A percentile compares a stretch with the other conserved stretches of the same genome.
Conservation (phyloP, 1,140 invertebrate species). For the Muscidifurax raptorellus region DNA sequence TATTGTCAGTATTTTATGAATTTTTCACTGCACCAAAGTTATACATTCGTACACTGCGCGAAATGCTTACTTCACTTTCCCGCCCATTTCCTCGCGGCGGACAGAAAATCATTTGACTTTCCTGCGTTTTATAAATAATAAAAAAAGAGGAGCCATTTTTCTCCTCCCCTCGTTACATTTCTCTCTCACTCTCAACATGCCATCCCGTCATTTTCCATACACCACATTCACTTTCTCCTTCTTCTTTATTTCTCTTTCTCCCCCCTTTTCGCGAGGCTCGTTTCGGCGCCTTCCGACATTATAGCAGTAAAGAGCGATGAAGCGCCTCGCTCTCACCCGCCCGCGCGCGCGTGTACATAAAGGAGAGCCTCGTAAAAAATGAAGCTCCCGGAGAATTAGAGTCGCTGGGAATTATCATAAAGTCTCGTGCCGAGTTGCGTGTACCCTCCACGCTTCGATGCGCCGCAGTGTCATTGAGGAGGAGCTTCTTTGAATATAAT, state of each 20-base stretch:
- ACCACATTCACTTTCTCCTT: conserved; percentile 33
- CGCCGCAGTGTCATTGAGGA: neutral
- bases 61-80: no score
- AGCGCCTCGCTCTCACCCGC: neutral
- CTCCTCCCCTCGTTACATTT: neutral
- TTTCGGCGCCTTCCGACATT: conserved; percentile 10
- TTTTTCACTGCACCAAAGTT: no score
- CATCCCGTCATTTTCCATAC: conserved; percentile 38
- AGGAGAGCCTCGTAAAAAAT: neutral
- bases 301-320: conserved; percentile 13
- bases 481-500: neutral
- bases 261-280: neutral
- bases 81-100: no score
- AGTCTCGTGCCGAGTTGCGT: conserved; percentile 50
- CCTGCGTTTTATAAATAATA: neutral
- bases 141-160: neutral
- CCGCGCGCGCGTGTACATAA: neutral
- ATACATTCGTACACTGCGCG: no score
- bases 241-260: conserved; percentile 7
- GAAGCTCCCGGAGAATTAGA: conserved; percentile 51
- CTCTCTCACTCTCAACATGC: neutral
- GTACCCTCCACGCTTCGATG: conserved; percentile 25
- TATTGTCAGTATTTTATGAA: no score
- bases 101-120: neutral
- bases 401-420: conserved; percentile 59